Evolutionary conservation across 64 coral and sea anemone species (phyloP), one percentile per base, ranked within the genome.

Genomic region (Pocillopora damicornis): DNA sequence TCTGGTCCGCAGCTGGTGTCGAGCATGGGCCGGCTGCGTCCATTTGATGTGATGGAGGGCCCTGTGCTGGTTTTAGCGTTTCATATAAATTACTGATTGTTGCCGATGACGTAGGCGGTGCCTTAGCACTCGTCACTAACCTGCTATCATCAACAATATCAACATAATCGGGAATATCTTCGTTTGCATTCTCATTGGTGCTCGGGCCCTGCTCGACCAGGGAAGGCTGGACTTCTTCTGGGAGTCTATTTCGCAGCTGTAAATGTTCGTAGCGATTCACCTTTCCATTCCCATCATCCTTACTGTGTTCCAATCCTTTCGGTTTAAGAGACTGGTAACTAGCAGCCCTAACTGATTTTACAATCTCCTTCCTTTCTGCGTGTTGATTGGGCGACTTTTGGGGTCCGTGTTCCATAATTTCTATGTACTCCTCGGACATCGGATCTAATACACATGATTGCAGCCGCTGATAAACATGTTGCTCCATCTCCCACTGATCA

Each of bases 401-500:
- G 10, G 36, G 63, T 56, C 18, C 8, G 25, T 37, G 26, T 15
- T 58, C 38, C 5, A 23, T 25, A 13, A 72, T 73, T 12, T 72
- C 37, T 5, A 15, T 18, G 38, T 59, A 85, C n/a, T 72, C 36
- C 20, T 18, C 20, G 2, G 61, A 15, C 1, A 38, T 4, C 22
- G 64, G 63, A 85, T 71, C 61, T 3, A 65, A 72, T 14, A 85
- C 5, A n/a, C 81, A 71, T 26, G 81, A 85, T 0, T 85, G 37
- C 11, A 85, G 2, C 51, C 81, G 71, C 65, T 85, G 81, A 25
- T 85, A 85, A 20, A 85, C 65, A 85, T 71, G 81, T 20, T 37
- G 64, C 17, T 85, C 35, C 38, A 57, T 20, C 58, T 57, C 64
- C 72, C 72, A n/a, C 38, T 38, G 64, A 22, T n/a, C 0, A 85